Base-by-base conservation (phyloP, 2,113 vertebrate genomes). In the Megaceryle torquata region DNA sequence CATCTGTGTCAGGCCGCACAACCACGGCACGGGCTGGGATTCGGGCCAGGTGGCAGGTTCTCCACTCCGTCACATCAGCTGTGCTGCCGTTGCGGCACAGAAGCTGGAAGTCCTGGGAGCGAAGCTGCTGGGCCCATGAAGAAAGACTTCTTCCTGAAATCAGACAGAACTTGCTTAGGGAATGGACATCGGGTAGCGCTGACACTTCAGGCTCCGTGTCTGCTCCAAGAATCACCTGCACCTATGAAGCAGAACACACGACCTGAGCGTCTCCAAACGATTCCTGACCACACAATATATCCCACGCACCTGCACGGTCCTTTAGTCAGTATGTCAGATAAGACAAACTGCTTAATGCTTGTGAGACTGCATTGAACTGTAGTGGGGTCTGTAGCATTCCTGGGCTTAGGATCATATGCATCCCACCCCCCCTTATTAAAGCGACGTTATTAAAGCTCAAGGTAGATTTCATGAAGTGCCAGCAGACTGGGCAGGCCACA, bases 1-100 rank as follows among this genome's bases (percentile, higher is more conserved):
- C 97, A 0, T 98, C 97, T 5, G 97, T 78, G 83, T 98, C 97
- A 0, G 91, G 92, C 48, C 98, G 95, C 51, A 98, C 98, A n/a
- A 99, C 97, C 59, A 99, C 97, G 0, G 99, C 99, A 1, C 98
- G 98, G 5, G 98, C 98, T 0, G 99, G 99, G 48, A 99, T 88
- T 3, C 97, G 97, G 37, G 98, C 99, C 92, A 99, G 93, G 92
- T 99, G 97, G 86, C 99, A 99, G 4, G 8, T 96, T 6, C 96
- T 96, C 98, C 98, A 99, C 17, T 98, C 95, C 0, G 90, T 97
- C 71, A 99, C 96, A 0, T 97, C 90, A 1, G 98, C 98, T 13
- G 95, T 98, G 50, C 71, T 97, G 41, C 99, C 99, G 0, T 99
- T 96, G 3, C 95, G 97, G 68, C 99, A 99, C 89, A 99, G 89